These are phyloP conservation scores for Ammodytes dubius DNA, from an alignment of 2,113 vertebrate genomes.

Conservation along the genomic window DNA sequence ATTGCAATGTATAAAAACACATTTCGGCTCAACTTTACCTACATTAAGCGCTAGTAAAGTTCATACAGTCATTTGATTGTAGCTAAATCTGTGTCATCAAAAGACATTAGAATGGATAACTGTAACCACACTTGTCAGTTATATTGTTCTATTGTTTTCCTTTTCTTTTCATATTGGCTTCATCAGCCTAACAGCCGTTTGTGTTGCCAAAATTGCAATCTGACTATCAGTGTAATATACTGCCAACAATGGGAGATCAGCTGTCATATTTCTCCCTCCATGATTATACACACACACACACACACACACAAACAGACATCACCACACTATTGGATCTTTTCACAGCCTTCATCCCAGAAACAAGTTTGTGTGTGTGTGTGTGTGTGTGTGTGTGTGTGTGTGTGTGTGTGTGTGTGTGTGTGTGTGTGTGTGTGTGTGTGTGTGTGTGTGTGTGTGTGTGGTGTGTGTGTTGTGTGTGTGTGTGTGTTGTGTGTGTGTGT, in stretches of 20 bases:
- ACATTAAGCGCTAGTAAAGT: too few relatives aligned
- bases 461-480: background rate
- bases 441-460: conserved; percentile 42
- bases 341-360: conserved; percentile 7
- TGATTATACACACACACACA: background rate
- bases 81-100: too few relatives aligned
- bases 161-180: background rate
- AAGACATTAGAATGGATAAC: too few relatives aligned
- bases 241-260: background rate
- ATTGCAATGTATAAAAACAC: too few relatives aligned
- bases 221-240: background rate
- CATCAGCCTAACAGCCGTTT: background rate
- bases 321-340: conserved; percentile 4
- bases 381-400: conserved; percentile 40
- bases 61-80: too few relatives aligned
- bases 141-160: background rate
- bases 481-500: too few relatives aligned
- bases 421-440: conserved; percentile 55
- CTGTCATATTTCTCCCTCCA: background rate
- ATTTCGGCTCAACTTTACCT: too few relatives aligned
- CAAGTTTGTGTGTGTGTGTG: background rate
- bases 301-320: background rate
- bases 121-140: too few relatives aligned
- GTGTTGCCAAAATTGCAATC: background rate
- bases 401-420: conserved; percentile 45